Evolutionary conservation across 2,888 invertebrate species (phyloP), one percentile per base, ranked within the genome.

Genomic region (Rotaria magnacalcarata): DNA sequence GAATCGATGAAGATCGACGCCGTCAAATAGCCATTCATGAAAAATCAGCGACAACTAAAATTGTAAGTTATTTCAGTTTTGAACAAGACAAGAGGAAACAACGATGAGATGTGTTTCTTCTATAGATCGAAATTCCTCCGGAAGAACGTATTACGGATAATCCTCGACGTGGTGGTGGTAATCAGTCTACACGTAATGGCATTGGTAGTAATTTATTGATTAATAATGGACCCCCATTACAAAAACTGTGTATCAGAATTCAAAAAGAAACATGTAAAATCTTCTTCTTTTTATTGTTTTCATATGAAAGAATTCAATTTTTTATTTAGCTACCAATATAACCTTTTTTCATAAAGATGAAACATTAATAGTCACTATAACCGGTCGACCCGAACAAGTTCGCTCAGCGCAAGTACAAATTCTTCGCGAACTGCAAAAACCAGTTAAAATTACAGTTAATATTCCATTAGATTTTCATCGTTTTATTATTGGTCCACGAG

Each of bases 401-500:
- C 93, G 95, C 89, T 96, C 96, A 90, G 98, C 99, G 10, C 94
- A 95, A 88, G 94, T 96, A 87, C 94, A 94, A 90, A 96, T 99
- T 90, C 93, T 97, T 88, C 94, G 94, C 88, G 94, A 95, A 90
- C 96, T 99, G 91, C 97, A 98, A 92, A 96, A 96, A 89, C 92
- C 92, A 90, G 95, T 94, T 60, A 94, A 93, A 91, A 94, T 94
- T 90, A 94, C 94, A 90, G 93, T 99, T 87, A 92, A 93, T 88
- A 96, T 98, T 89, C 97, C 97, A 7, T 96, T 97, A 92, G 98
- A 98, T 90, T 96, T 97, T 92, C 96, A 98, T 92, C 94, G 96
- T 89, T 95, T 94, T 93, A 95, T 99, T 89, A 93, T 98, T 89
- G 99, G 99, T 88, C 95, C 95, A 91, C 94, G 94, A 90, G 96